These are phyloP conservation scores for Tribolium madens DNA, from an alignment of 1,140 invertebrate genomes.

Conservation along the genomic window DNA sequence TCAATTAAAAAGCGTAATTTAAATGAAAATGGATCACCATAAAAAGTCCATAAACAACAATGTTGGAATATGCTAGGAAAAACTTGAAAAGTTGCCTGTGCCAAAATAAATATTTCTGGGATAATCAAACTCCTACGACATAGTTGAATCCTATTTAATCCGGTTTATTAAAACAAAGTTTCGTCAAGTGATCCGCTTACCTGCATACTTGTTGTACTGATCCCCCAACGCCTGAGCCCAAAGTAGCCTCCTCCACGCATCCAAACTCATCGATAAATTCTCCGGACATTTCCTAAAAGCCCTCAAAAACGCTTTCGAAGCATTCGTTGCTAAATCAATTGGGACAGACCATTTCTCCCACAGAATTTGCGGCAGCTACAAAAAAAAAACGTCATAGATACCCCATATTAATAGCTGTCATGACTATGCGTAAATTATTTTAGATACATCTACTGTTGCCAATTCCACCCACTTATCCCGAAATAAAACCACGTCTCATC, in stretches of 20 bases:
- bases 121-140: no score
- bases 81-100: no score
- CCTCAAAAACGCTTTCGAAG: slow-evolving; percentile 76
- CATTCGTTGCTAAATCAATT: slow-evolving; percentile 71
- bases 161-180: background rate
- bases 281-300: slow-evolving; percentile 84
- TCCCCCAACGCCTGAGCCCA: slow-evolving; percentile 83
- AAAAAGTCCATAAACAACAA: no score
- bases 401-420: background rate
- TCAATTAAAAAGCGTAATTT: no score
- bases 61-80: no score
- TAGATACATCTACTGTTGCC: background rate
- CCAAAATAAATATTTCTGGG: no score
- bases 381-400: slow-evolving; percentile 40
- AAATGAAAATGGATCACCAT: no score
- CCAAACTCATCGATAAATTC: slow-evolving; percentile 75
- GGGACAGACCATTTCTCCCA: slow-evolving; percentile 75
- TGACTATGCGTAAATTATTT: slow-evolving; percentile 30
- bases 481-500: slow-evolving; percentile 1
- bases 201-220: slow-evolving; percentile 77
- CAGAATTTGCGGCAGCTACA: slow-evolving; percentile 78
- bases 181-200: slow-evolving; percentile 62
- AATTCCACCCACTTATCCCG: background rate
- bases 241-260: slow-evolving; percentile 79
- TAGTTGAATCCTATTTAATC: no score